A percentile compares a stretch with the other conserved stretches of the same genome.
Conservation (phyloP, 2,113 vertebrate genomes). For the Heliornis fulica region DNA sequence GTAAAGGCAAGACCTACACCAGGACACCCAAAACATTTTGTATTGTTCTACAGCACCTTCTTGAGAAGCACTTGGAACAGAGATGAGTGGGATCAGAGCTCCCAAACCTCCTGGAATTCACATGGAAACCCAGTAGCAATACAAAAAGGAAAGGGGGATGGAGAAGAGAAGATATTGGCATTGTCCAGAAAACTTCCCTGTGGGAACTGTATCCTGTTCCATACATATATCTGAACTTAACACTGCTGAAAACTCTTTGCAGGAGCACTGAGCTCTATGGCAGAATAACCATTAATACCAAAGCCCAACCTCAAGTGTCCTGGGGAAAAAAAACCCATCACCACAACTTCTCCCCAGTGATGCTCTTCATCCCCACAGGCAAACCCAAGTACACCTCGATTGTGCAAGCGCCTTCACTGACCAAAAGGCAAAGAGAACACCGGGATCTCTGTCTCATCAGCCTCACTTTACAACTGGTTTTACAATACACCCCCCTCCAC, state of each 20-base stretch:
- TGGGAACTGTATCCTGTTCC: background rate
- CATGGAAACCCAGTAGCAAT: background rate
- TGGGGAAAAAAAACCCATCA: background rate
- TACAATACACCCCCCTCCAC: background rate
- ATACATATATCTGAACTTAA: background rate
- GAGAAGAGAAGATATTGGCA: background rate
- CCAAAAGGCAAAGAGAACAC: accelerated
- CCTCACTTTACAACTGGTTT: background rate
- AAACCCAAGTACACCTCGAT: background rate
- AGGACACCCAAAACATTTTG: constrained; percentile 54
- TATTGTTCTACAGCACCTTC: constrained; percentile 9
- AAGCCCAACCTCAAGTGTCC: background rate
- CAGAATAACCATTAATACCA: background rate
- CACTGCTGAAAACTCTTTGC: background rate
- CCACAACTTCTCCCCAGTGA: background rate
- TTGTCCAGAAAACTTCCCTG: background rate
- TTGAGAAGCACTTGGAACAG: background rate
- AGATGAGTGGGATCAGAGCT: background rate
- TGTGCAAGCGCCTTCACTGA: accelerated
- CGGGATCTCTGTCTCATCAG: background rate
- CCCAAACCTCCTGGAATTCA: background rate
- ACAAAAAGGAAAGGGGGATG: background rate
- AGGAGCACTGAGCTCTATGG: background rate
- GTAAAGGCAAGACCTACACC: constrained; percentile 61
- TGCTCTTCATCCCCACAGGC: background rate